phyloP scores from a whole-genome alignment of 2,797 vertebrate species.

The Gymnoscopelus braueri region DNA sequence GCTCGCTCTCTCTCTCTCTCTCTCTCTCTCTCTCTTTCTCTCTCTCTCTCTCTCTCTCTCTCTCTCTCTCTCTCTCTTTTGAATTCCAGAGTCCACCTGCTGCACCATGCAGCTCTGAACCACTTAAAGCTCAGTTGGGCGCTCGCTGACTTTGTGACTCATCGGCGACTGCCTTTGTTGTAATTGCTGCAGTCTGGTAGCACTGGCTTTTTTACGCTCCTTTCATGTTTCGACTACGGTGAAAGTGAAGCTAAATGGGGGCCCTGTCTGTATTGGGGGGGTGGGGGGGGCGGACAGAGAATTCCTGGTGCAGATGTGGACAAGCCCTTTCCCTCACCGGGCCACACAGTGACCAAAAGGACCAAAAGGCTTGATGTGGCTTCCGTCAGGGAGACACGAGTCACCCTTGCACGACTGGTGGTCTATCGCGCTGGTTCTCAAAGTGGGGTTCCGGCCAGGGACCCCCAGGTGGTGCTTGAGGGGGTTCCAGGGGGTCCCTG shows the following conservation, averaged over 20 bases:
- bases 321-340: conserved; percentile 13
- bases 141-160: conserved; percentile 66
- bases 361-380: conserved; percentile 54
- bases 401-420: conserved; percentile 35
- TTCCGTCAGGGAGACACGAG: conserved; percentile 48
- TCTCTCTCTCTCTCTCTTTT: conserved; percentile 28
- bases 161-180: conserved; percentile 65
- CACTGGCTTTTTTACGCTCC: conserved; percentile 64
- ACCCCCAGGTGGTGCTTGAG: too few species aligned
- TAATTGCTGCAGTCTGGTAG: conserved; percentile 77
- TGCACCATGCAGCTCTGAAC: conserved; percentile 19
- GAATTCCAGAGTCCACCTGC: conserved; percentile 62
- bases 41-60: too few species aligned
- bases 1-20: too few species aligned
- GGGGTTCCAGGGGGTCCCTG: too few species aligned
- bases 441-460: too few species aligned
- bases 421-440: conserved; percentile 27
- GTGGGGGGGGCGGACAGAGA: conserved; percentile 33
- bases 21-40: too few species aligned
- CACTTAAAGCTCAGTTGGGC: conserved; percentile 18
- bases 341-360: conserved; percentile 47
- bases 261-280: conserved; percentile 2
- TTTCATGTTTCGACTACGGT: conserved; percentile 74
- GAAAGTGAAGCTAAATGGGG: conserved; percentile 67
- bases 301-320: conserved; percentile 59